A percentile compares a stretch with the other conserved stretches of the same genome.
Evolutionary conservation across 2,113 vertebrate species (phyloP).

Genomic region (Onychostoma macrolepis): DNA sequence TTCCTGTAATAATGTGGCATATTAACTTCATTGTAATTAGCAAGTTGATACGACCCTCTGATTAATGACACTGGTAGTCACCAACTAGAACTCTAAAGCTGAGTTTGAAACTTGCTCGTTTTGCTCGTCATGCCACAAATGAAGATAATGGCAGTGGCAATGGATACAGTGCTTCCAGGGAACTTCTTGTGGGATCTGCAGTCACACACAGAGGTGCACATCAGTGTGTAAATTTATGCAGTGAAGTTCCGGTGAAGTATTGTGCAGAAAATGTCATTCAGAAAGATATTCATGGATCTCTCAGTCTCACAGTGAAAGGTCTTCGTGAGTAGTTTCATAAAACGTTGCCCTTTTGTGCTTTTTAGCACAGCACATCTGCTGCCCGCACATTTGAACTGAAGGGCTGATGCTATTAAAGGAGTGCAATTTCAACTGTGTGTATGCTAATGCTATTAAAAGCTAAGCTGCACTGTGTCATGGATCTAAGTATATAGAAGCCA

Average conservation of each 20-base stretch:
- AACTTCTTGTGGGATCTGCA: neutral
- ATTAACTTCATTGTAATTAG: neutral
- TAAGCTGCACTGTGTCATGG: neutral
- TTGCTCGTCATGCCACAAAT: neutral
- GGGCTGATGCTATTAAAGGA: neutral
- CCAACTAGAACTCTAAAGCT: neutral
- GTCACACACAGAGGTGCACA: neutral
- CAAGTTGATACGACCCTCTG: neutral
- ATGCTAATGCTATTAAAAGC: slow-evolving; percentile 25
- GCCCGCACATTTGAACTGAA: neutral
- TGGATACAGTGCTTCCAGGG: neutral
- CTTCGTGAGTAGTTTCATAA: neutral
- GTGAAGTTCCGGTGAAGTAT: slow-evolving; percentile 7
- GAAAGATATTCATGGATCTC: neutral
- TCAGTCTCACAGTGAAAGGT: slow-evolving; percentile 16
- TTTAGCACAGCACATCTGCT: neutral
- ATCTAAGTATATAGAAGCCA: slow-evolving; percentile 2
- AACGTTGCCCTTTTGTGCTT: neutral
- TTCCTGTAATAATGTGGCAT: neutral
- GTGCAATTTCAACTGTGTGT: neutral
- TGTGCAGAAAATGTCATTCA: slow-evolving; percentile 7
- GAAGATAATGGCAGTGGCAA: neutral
- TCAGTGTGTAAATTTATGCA: slow-evolving; percentile 42
- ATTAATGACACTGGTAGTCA: neutral
- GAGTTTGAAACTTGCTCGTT: neutral